Evolutionary conservation across 2,888 invertebrate genomes (phyloP).

Genomic region (Fragum fragum): DNA sequence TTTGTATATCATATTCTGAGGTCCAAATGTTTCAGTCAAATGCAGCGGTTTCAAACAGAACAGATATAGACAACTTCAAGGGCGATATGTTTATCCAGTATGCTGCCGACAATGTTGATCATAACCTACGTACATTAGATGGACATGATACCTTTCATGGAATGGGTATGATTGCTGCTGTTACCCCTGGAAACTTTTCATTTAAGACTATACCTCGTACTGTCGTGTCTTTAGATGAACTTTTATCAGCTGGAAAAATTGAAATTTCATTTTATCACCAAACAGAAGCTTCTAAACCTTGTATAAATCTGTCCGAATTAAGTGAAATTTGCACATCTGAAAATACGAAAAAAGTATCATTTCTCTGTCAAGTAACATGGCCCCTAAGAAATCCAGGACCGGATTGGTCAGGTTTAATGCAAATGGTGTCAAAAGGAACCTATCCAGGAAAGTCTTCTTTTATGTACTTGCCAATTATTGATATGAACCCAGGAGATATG

Average conservation of each 20-base stretch:
- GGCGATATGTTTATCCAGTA: background rate
- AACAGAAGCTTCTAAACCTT: background rate
- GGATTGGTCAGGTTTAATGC: conserved; percentile 59
- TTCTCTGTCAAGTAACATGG: conserved; percentile 43
- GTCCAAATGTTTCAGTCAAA: background rate
- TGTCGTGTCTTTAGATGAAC: background rate
- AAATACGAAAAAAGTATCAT: conserved; percentile 20
- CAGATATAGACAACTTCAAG: background rate
- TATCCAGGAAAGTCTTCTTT: conserved; percentile 24
- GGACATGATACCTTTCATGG: conserved; percentile 4
- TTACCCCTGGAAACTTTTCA: background rate
- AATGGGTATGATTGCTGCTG: background rate
- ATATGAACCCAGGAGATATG: conserved; percentile 44
- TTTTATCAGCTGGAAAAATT: background rate
- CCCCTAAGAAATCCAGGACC: conserved; percentile 27
- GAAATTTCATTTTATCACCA: background rate
- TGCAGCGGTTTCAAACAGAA: background rate
- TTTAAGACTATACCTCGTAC: background rate
- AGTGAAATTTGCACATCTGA: too few relatives aligned
- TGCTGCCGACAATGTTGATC: conserved; percentile 8
- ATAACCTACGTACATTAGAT: conserved; percentile 1
- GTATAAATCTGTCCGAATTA: background rate
- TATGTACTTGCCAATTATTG: conserved; percentile 52
- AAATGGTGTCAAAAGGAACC: conserved; percentile 14
- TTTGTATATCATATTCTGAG: background rate